Conservation (phyloP, 2,113 vertebrate genomes). For the Perca flavescens region DNA sequence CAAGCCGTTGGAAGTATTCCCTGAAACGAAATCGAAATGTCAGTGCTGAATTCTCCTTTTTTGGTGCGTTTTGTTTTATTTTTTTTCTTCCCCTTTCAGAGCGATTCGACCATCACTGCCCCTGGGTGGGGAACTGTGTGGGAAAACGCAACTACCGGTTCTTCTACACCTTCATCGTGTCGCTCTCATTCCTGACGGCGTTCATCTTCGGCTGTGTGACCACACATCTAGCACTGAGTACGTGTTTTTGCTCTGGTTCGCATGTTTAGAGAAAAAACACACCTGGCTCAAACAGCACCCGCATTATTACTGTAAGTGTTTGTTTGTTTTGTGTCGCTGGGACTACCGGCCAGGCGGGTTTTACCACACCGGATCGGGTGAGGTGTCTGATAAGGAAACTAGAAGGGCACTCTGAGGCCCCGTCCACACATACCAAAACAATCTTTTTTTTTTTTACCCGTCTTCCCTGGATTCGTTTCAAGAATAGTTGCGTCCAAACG, state of each 20-base stretch:
- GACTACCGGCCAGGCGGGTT: background rate
- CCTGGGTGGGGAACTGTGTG: constrained; percentile 98
- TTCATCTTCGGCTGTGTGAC: constrained; percentile 97
- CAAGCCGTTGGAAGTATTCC: background rate
- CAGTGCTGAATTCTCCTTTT: background rate
- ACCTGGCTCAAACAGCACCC: background rate
- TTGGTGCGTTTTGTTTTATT: background rate
- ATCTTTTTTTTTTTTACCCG: too few relatives aligned
- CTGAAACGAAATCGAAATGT: background rate
- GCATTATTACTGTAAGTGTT: background rate
- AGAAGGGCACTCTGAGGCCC: too few relatives aligned
- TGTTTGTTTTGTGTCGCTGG: constrained; percentile 3
- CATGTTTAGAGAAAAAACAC: background rate
- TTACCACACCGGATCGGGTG: background rate
- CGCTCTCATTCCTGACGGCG: constrained; percentile 93
- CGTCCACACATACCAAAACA: too few relatives aligned
- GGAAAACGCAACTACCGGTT: constrained; percentile 96
- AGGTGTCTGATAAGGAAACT: constrained; percentile 2
- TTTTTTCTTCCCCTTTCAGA: constrained; percentile 79
- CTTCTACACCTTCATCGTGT: constrained; percentile 97
- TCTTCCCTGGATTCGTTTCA: too few relatives aligned
- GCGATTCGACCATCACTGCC: constrained; percentile 96
- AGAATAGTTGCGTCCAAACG: too few relatives aligned
- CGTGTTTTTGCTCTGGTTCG: constrained; percentile 54
- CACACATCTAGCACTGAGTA: constrained; percentile 94